phyloP scores from a whole-genome alignment of 1,140 invertebrate genomes.

The Cydia pomonella region DNA sequence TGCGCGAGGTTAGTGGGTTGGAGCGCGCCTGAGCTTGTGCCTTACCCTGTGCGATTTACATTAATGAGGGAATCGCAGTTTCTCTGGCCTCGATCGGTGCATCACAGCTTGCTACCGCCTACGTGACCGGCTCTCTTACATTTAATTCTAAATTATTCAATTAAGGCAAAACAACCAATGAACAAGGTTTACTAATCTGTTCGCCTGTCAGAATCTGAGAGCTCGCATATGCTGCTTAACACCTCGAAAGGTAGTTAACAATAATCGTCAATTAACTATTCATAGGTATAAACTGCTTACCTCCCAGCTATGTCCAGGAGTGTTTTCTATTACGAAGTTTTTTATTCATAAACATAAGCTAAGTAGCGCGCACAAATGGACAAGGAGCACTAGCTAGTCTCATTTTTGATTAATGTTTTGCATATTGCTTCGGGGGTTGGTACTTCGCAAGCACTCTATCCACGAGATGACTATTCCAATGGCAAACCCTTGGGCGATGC shows the following conservation, averaged over 20 bases:
- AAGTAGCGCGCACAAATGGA: neutral
- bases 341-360: neutral
- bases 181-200: constrained; percentile 39
- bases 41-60: constrained; percentile 55
- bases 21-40: constrained; percentile 45
- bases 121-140: constrained; percentile 46
- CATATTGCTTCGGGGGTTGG: constrained; percentile 5
- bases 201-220: constrained; percentile 38
- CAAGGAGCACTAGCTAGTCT: neutral
- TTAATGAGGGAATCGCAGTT: constrained; percentile 66
- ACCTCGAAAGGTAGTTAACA: constrained; percentile 28
- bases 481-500: constrained; percentile 1
- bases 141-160: constrained; percentile 53
- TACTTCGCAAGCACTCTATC: constrained; percentile 15
- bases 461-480: constrained; percentile 26
- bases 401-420: neutral
- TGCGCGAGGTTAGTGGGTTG: constrained; percentile 67
- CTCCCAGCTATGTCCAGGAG: neutral
- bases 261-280: constrained; percentile 34
- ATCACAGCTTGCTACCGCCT: constrained; percentile 48
- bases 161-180: constrained; percentile 51
- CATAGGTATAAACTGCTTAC: constrained; percentile 26
- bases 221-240: constrained; percentile 31
- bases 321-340: constrained; percentile 1
- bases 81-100: constrained; percentile 58